A percentile compares a stretch with the other conserved stretches of the same genome.
phyloP scores from a whole-genome alignment of 2,113 vertebrate species.

The Aptenodytes forsteri region DNA sequence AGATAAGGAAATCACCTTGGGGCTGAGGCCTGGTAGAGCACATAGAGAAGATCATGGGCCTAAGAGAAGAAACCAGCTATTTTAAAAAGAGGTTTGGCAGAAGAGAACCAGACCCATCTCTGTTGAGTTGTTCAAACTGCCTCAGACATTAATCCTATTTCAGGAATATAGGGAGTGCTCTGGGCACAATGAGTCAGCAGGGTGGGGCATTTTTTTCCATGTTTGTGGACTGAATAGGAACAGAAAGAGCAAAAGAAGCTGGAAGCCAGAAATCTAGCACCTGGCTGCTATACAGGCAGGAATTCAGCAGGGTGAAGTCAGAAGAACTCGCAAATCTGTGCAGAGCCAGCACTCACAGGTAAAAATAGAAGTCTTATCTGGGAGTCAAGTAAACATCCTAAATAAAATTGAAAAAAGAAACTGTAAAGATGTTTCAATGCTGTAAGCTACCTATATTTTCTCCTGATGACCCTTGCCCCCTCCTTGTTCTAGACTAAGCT shows the following conservation, averaged over 20 bases:
- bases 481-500: not conserved
- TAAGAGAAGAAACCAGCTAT: not conserved
- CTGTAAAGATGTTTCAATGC: not conserved
- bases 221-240: constrained; percentile 33
- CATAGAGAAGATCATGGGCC: not conserved
- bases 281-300: constrained; percentile 26
- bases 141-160: constrained; percentile 37
- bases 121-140: not conserved
- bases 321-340: not conserved
- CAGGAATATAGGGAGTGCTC: constrained; percentile 30
- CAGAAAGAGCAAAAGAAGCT: constrained; percentile 4
- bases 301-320: not conserved
- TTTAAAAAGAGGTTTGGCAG: not conserved
- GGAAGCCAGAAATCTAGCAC: constrained; percentile 19
- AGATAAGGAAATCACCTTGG: not conserved
- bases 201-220: constrained; percentile 38
- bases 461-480: not conserved
- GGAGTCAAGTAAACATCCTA: not conserved
- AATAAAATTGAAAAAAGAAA: not conserved
- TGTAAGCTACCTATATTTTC: not conserved
- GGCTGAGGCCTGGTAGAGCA: not conserved
- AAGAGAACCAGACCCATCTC: not conserved
- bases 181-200: constrained; percentile 50
- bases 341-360: not conserved
- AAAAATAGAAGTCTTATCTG: not conserved